These are phyloP conservation scores for Heterohyrax brucei DNA, from an alignment of 2,797 vertebrate species.

Conservation along the genomic window DNA sequence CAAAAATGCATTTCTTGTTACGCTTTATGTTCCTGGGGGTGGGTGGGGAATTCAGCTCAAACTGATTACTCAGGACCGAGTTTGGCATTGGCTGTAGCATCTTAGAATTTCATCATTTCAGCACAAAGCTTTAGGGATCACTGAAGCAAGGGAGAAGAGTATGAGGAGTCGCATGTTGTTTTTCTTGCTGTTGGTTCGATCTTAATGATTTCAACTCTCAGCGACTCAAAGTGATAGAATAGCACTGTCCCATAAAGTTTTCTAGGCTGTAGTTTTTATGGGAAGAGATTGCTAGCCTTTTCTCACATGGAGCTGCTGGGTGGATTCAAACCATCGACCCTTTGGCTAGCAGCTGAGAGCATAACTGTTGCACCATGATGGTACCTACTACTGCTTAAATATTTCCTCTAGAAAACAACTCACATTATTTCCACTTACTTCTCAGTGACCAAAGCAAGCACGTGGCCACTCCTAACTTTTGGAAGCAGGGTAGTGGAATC, in stretches of 20 bases:
- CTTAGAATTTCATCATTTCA: not conserved
- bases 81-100: not conserved
- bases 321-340: not conserved
- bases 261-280: not conserved
- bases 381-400: not conserved
- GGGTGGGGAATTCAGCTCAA: not conserved
- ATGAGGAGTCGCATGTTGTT: not conserved
- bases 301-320: not conserved
- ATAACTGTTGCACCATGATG: not conserved
- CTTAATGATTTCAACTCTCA: not conserved
- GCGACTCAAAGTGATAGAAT: too few relatives aligned
- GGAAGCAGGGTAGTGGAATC: not conserved
- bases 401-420: not conserved
- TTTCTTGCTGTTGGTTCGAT: not conserved
- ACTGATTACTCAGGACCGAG: not conserved
- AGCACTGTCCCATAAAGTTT: too few relatives aligned
- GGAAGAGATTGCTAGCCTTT: not conserved
- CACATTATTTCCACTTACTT: not conserved
- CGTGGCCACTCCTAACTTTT: not conserved
- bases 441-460: not conserved
- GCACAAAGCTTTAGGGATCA: not conserved
- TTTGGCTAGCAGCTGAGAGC: not conserved
- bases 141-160: not conserved
- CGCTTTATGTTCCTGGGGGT: not conserved
- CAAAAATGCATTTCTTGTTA: slow-evolving; percentile 22